Evolutionary conservation across 2,888 invertebrate species (phyloP).

Genomic region (Quadroppia sp.): DNA sequence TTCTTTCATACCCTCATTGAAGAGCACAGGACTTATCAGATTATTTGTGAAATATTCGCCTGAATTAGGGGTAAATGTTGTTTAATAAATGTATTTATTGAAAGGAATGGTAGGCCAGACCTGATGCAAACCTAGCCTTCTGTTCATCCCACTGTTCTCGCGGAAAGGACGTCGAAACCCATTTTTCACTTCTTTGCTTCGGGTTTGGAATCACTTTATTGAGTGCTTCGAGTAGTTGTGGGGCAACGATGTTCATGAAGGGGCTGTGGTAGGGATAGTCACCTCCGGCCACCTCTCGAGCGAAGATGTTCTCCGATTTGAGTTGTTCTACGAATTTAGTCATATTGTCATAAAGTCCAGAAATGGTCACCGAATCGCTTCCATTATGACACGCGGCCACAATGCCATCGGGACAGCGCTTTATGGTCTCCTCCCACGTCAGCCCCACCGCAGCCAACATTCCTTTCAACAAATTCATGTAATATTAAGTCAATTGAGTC

Average conservation of each 20-base stretch:
- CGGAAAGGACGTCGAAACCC: conserved; percentile 92
- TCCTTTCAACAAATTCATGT: conserved; percentile 59
- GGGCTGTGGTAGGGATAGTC: conserved; percentile 92
- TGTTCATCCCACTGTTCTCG: conserved; percentile 73
- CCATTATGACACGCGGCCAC: conserved; percentile 93
- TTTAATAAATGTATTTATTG: not conserved
- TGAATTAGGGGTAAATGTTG: not conserved
- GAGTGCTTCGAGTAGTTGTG: conserved; percentile 60
- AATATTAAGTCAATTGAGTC: not conserved
- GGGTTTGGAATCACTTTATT: conserved; percentile 66
- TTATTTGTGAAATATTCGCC: conserved; percentile 95
- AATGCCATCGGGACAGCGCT: conserved; percentile 70
- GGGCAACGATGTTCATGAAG: conserved; percentile 79
- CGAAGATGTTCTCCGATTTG: conserved; percentile 71
- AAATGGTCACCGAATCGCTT: conserved; percentile 85
- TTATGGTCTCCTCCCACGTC: conserved; percentile 74
- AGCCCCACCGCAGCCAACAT: conserved; percentile 91
- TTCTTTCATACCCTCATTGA: conserved; percentile 78
- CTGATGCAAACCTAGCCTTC: conserved; percentile 72
- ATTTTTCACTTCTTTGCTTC: conserved; percentile 71
- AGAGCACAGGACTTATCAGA: conserved; percentile 84
- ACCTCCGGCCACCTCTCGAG: conserved; percentile 76
- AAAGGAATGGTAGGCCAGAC: conserved; percentile 50
- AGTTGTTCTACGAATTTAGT: conserved; percentile 65
- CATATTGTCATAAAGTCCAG: conserved; percentile 72